phyloP scores from a whole-genome alignment of 2,888 invertebrate genomes.

The Drosophila neutralis region DNA sequence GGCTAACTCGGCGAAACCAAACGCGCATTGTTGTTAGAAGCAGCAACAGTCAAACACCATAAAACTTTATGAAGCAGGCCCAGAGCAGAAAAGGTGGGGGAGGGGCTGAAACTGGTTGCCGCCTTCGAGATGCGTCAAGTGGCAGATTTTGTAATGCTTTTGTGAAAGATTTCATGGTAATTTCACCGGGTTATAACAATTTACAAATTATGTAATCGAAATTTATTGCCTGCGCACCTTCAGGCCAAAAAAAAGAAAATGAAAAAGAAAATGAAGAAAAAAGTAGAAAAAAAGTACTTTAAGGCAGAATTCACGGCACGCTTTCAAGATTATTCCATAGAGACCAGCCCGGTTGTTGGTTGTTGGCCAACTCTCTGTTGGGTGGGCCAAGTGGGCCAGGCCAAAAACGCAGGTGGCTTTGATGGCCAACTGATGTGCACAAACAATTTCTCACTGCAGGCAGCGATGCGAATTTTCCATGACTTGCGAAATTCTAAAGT shows the following conservation, averaged over 20 bases:
- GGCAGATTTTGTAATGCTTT: slow-evolving; percentile 77
- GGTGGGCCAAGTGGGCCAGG: slow-evolving; percentile 46
- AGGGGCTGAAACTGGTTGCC: slow-evolving; percentile 29
- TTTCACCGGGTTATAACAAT: slow-evolving; percentile 81
- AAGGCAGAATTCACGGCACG: slow-evolving; percentile 31
- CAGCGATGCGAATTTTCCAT: slow-evolving; percentile 22
- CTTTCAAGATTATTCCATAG: slow-evolving; percentile 37
- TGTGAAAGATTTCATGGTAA: slow-evolving; percentile 81
- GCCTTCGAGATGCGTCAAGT: slow-evolving; percentile 56
- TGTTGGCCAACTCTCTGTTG: slow-evolving; percentile 27
- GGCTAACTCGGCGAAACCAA: slow-evolving; percentile 64
- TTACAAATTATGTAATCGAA: slow-evolving; percentile 83
- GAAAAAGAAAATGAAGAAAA: background rate
- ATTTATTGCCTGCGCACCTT: slow-evolving; percentile 69
- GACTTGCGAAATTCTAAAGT: slow-evolving; percentile 31
- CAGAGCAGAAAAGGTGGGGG: background rate
- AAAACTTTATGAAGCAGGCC: slow-evolving; percentile 68
- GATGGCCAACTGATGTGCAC: slow-evolving; percentile 65
- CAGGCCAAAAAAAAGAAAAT: slow-evolving; percentile 29
- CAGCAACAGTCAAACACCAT: slow-evolving; percentile 70
- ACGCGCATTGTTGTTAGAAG: slow-evolving; percentile 63
- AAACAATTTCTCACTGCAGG: slow-evolving; percentile 40
- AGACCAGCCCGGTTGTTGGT: slow-evolving; percentile 7
- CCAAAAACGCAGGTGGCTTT: slow-evolving; percentile 67
- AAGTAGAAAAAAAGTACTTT: background rate